phyloP scores from a whole-genome alignment of 2,113 vertebrate species.

The Himantopus leucocephalus region DNA sequence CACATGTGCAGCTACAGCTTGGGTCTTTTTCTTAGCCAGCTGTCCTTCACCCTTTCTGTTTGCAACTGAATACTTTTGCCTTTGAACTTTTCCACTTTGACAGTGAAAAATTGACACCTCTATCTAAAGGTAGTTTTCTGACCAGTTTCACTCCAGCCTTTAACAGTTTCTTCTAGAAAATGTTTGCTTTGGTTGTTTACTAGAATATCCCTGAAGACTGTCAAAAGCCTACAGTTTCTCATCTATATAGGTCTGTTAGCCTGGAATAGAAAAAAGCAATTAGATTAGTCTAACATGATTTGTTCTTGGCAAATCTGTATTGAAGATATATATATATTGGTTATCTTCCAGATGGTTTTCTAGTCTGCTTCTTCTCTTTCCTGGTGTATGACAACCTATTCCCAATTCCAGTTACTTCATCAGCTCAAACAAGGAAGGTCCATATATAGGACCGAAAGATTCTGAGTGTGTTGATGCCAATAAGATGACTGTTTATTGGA shows the following conservation, averaged over 20 bases:
- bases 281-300: neutral
- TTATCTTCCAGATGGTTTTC: neutral
- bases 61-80: neutral
- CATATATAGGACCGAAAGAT: neutral
- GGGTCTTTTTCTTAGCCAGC: neutral
- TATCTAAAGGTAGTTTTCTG: neutral
- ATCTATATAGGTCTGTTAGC: neutral
- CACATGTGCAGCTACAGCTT: neutral
- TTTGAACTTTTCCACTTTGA: neutral
- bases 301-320: neutral
- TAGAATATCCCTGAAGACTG: neutral
- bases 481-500: neutral
- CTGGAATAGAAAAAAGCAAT: neutral
- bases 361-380: neutral
- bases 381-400: neutral
- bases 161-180: neutral
- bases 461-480: neutral
- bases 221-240: neutral
- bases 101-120: neutral
- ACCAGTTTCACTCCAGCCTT: neutral
- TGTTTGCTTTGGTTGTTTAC: neutral
- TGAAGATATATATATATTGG: neutral
- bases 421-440: neutral
- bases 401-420: neutral
- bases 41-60: neutral